Evolutionary conservation across 2,888 invertebrate genomes (phyloP), one percentile per base, ranked within the genome.

Genomic region (Sinopyrophorus schimmeli): DNA sequence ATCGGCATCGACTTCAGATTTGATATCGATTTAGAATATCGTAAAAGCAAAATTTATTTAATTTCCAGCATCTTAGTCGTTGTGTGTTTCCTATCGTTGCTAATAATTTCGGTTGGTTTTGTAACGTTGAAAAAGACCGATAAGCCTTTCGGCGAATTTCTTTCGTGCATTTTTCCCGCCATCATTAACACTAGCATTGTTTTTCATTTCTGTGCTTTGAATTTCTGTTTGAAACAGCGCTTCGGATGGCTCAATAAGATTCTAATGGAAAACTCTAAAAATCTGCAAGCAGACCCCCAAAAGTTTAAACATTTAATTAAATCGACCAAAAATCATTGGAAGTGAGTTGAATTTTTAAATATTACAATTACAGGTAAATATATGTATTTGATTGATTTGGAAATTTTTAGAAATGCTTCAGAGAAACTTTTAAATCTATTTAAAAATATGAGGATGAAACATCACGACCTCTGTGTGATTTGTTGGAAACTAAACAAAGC

Each of bases 161-260:
- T 35, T n/a, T 21, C 24, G 3, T 35, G 24, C 7, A 20, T 35
- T n/a, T 7, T n/a, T 23, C 35, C 35, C 5, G 15, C 10, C 9
- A n/a, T 35, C 1, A 24, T 43, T 3, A 43, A 34, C 14, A 34
- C 20, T 4, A 37, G 28, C 6, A 9, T 37, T 4, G 35, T 35
- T 11, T 30, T 44, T 9, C 44, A 44, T 9, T 44, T 44, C 24
- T 44, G 44, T 18, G 9, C 37, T 9, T 16, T 44, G 9, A 20
- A 30, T n/a, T 21, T 44, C 10, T 26, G 35, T 7, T 30, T 30
- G 11, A 44, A 38, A 9, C 44, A 37, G 20, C 21, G 44, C 21
- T 38, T 44, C 7, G 7, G 10, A 10, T 44, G 44, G 44, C 10
- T 44, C 9, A 44, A 44, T 12, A 23, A 23, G 10, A 41, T 21